phyloP scores from a whole-genome alignment of 2,113 vertebrate species.

The Mirounga angustirostris region DNA sequence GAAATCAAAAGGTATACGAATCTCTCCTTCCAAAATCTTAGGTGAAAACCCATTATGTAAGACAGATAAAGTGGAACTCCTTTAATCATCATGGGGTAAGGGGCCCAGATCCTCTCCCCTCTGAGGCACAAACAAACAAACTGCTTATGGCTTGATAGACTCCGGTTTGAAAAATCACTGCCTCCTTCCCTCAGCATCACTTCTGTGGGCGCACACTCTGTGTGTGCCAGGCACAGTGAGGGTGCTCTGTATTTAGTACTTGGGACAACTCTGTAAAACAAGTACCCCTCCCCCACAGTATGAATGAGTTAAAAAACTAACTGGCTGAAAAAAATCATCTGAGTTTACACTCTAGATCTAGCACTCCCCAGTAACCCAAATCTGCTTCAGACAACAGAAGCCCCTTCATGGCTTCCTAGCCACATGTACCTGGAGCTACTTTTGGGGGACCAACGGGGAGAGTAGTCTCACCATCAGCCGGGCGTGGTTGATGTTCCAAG shows the following conservation, averaged over 20 bases:
- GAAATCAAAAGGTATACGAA: neutral
- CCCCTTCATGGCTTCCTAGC: neutral
- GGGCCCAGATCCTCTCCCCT: neutral
- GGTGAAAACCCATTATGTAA: neutral
- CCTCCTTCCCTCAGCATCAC: neutral
- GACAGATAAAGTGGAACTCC: neutral
- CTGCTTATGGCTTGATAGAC: neutral
- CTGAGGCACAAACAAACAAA: neutral
- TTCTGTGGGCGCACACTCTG: neutral
- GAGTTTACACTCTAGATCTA: neutral
- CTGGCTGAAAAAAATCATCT: neutral
- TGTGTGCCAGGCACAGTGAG: neutral
- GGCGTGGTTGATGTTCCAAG: constrained; percentile 98
- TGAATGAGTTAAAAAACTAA: neutral
- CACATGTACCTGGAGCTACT: neutral
- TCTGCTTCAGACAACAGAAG: neutral
- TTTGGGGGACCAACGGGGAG: neutral
- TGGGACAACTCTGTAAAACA: neutral
- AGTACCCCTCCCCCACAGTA: neutral
- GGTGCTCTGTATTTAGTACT: neutral
- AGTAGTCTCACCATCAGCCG: constrained; percentile 93
- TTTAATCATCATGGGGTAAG: neutral
- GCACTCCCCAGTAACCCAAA: neutral
- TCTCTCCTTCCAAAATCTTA: neutral
- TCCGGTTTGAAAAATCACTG: neutral